phyloP scores from a whole-genome alignment of 35 echinoderm and acorn worm genomes.

The Stichopus chloronotus region DNA sequence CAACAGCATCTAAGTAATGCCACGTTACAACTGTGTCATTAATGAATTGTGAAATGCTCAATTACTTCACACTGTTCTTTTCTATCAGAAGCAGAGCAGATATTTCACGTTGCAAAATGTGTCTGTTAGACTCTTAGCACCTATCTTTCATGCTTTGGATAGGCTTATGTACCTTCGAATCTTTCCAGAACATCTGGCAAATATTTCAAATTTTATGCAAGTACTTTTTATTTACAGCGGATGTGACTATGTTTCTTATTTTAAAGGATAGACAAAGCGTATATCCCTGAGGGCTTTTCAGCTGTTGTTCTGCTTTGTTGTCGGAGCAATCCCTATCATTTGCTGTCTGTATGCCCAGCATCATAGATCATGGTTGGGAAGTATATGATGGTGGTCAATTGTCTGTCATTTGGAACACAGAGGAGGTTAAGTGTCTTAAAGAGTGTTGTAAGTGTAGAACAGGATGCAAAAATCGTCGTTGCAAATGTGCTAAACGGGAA shows the following conservation, averaged over 20 bases:
- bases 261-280: slow-evolving; percentile 57
- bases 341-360: slow-evolving; percentile 8
- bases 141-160: slow-evolving; percentile 75
- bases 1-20: neutral
- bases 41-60: slow-evolving; percentile 53
- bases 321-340: slow-evolving; percentile 24
- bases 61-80: slow-evolving; percentile 53
- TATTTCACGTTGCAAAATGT: slow-evolving; percentile 55
- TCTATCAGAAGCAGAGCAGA: slow-evolving; percentile 40
- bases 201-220: slow-evolving; percentile 52
- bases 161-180: slow-evolving; percentile 50
- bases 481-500: slow-evolving; percentile 17
- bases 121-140: slow-evolving; percentile 24
- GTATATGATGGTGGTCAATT: slow-evolving; percentile 19
- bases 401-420: slow-evolving; percentile 44
- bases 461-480: slow-evolving; percentile 33
- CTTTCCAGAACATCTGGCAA: slow-evolving; percentile 32
- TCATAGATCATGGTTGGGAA: slow-evolving; percentile 53
- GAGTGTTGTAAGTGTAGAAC: slow-evolving; percentile 53
- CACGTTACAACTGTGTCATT: neutral
- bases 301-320: slow-evolving; percentile 9
- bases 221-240: slow-evolving; percentile 69
- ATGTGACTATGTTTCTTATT: slow-evolving; percentile 81
- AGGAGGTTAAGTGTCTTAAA: slow-evolving; percentile 27
- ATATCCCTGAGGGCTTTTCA: slow-evolving; percentile 27